Conservation (phyloP, 2,888 invertebrate genomes). For the Linnaemya tessellans region DNA sequence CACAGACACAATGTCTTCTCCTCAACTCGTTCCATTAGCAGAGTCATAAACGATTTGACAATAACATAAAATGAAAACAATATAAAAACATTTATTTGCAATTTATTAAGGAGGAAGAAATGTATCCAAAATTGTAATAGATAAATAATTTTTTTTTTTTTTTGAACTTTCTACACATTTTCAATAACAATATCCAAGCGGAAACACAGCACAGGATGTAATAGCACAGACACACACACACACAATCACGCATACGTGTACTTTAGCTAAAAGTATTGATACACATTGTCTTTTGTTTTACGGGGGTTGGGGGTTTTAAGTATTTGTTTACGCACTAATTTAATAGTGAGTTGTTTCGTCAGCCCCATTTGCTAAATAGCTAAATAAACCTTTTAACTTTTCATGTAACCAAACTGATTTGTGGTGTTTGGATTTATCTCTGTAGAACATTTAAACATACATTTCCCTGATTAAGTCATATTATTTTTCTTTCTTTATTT, state of each 20-base stretch:
- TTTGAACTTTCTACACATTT: not conserved
- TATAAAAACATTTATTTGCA: conserved; percentile 22
- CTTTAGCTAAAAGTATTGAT: not conserved
- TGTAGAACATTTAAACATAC: not conserved
- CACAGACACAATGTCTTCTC: conserved; percentile 2
- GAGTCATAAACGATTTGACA: conserved; percentile 43
- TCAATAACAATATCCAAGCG: conserved; percentile 25
- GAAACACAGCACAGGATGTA: conserved; percentile 8
- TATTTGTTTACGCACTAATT: not conserved
- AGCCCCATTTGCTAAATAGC: not conserved
- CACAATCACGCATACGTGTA: not conserved
- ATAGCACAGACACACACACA: not conserved
- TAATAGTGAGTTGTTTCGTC: not conserved
- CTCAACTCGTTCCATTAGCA: not conserved
- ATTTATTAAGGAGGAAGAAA: conserved; percentile 15
- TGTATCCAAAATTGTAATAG: not conserved
- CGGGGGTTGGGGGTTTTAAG: not conserved
- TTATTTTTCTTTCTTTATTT: not conserved
- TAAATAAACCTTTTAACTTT: conserved; percentile 3
- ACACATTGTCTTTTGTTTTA: not conserved
- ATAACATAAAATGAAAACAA: conserved; percentile 35
- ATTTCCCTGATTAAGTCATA: not conserved
- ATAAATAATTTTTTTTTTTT: not conserved
- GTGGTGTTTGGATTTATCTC: conserved; percentile 7
- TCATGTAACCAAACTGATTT: conserved; percentile 10